Conservation (phyloP, 2,888 invertebrate genomes). For the Pyrgus malvae region DNA sequence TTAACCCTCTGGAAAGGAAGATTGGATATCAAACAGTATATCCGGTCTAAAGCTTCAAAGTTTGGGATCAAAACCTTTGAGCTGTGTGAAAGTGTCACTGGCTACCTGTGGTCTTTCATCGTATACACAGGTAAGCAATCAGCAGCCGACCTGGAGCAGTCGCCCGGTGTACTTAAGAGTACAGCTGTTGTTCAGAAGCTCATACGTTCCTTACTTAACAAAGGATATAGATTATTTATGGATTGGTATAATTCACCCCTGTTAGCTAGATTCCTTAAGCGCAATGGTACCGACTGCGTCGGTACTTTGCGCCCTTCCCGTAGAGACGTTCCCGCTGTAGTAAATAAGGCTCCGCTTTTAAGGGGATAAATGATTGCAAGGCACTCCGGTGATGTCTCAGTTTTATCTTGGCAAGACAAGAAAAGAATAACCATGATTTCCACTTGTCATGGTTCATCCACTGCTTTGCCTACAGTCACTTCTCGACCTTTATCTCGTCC, state of each 20-base stretch:
- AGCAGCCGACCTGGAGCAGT: no score
- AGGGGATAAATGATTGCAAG: slow-evolving; percentile 30
- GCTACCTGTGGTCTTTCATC: no score
- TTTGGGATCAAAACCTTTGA: no score
- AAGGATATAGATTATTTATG: slow-evolving; percentile 35
- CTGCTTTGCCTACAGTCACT: neutral
- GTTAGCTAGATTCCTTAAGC: slow-evolving; percentile 28
- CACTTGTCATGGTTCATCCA: slow-evolving; percentile 31
- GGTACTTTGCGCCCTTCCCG: slow-evolving; percentile 24
- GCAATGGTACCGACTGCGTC: slow-evolving; percentile 30
- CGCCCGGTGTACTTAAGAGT: no score
- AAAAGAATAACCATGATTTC: slow-evolving; percentile 31
- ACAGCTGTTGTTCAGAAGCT: neutral
- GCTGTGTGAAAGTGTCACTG: no score
- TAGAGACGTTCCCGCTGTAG: slow-evolving; percentile 15
- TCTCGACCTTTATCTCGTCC: neutral
- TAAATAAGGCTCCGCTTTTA: slow-evolving; percentile 25
- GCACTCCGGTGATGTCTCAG: slow-evolving; percentile 32
- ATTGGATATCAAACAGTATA: slow-evolving; percentile 27
- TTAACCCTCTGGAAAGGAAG: slow-evolving; percentile 31
- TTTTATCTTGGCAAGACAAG: slow-evolving; percentile 33
- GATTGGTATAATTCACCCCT: slow-evolving; percentile 34
- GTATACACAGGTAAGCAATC: no score
- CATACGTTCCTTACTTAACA: slow-evolving; percentile 23
- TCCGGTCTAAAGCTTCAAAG: slow-evolving; percentile 28